These are phyloP conservation scores for Archaeoteleia sp. DNA, from an alignment of 2,888 invertebrate species.

Conservation along the genomic window DNA sequence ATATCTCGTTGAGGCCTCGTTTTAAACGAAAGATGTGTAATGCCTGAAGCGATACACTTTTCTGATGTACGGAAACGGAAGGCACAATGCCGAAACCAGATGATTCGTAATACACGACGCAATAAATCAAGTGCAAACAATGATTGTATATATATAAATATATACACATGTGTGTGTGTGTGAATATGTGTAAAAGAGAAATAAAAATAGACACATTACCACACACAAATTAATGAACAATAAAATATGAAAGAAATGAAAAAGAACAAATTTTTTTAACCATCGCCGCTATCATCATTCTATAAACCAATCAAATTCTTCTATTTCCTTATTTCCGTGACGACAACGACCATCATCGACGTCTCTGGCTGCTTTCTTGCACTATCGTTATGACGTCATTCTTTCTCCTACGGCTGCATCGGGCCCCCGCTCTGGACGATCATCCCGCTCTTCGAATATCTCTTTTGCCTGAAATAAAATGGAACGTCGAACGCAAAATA, in stretches of 20 bases:
- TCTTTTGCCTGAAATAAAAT: too few species aligned
- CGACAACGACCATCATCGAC: constrained; percentile 54
- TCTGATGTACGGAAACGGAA: constrained; percentile 24
- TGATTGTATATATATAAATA: constrained; percentile 10
- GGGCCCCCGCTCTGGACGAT: constrained; percentile 32
- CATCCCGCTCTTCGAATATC: not conserved
- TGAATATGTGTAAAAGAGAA: too few species aligned
- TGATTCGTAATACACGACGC: constrained; percentile 17
- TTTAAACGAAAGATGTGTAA: constrained; percentile 50
- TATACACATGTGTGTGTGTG: too few species aligned
- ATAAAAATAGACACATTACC: too few species aligned
- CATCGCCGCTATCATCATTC: constrained; percentile 57
- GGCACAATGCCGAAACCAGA: constrained; percentile 1
- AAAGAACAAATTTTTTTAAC: constrained; percentile 45
- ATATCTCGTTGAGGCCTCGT: constrained; percentile 85
- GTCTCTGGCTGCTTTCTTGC: constrained; percentile 38
- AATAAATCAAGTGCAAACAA: constrained; percentile 22
- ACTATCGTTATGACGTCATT: constrained; percentile 26
- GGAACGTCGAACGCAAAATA: constrained; percentile 5
- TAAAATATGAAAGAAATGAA: too few species aligned
- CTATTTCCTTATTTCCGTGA: constrained; percentile 74
- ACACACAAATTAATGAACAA: too few species aligned
- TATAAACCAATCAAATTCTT: constrained; percentile 73
- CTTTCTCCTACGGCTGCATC: constrained; percentile 33
- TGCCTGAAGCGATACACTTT: constrained; percentile 39